Evolutionary conservation across 2,797 vertebrate species (phyloP).

Genomic region (Catostomus latipinnis): DNA sequence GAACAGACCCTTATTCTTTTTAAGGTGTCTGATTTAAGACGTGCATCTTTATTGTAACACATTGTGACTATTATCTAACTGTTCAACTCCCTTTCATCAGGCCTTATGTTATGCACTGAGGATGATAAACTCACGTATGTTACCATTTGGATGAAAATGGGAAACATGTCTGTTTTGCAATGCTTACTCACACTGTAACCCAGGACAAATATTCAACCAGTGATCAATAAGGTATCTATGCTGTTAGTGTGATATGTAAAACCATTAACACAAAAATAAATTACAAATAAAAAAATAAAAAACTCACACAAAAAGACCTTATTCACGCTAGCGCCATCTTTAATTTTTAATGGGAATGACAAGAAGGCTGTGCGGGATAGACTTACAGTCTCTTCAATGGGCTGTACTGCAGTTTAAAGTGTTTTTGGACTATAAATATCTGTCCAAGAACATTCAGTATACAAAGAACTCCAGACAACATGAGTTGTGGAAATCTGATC

Average conservation of each 20-base stretch:
- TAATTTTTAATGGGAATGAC: no score
- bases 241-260: not conserved
- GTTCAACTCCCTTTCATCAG: slow-evolving; percentile 3
- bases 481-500: no score
- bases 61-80: not conserved
- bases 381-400: no score
- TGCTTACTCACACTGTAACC: not conserved
- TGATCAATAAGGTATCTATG: not conserved
- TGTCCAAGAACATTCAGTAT: no score
- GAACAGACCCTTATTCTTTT: not conserved
- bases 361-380: no score
- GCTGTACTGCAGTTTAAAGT: no score
- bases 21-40: not conserved
- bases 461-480: no score
- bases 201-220: not conserved
- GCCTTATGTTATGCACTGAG: not conserved
- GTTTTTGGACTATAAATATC: no score
- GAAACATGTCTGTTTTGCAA: not conserved
- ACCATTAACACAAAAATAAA: not conserved
- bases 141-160: slow-evolving; percentile 2
- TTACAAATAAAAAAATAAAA: not conserved
- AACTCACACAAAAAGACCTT: not conserved
- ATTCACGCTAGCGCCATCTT: no score
- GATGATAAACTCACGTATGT: not conserved
- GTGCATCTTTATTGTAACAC: not conserved